Conservation (phyloP, 2,888 invertebrate genomes). For the Drosophila ustulata region DNA sequence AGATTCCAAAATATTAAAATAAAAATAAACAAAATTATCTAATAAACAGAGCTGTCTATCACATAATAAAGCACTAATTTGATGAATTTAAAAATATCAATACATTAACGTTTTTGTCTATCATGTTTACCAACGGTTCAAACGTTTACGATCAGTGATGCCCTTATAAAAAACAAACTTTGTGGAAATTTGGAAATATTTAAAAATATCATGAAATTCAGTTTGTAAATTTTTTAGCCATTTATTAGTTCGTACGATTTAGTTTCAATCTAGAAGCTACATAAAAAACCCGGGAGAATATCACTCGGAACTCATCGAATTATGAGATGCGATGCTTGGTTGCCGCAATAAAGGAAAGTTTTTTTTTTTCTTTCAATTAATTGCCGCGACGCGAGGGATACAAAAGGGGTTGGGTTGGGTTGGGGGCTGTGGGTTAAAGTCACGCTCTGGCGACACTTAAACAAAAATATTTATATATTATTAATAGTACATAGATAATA, state of each 20-base stretch:
- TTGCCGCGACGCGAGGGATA: conserved; percentile 51
- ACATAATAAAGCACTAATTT: too few species aligned
- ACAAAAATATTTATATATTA: conserved; percentile 43
- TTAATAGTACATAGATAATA: conserved; percentile 66
- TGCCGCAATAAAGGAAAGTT: conserved; percentile 48
- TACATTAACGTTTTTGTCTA: too few species aligned
- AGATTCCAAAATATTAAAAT: too few species aligned
- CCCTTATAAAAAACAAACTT: too few species aligned
- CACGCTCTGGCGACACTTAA: conserved; percentile 42
- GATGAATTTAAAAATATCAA: too few species aligned
- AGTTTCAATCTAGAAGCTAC: conserved; percentile 66
- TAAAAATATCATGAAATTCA: background rate
- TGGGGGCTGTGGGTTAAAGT: conserved; percentile 8
- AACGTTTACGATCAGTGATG: too few species aligned
- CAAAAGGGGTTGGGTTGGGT: background rate
- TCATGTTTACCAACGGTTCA: too few species aligned
- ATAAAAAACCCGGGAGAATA: conserved; percentile 65
- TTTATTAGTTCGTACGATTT: conserved; percentile 56
- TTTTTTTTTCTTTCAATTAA: conserved; percentile 41
- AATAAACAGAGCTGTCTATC: too few species aligned
- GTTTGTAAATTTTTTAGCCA: conserved; percentile 35
- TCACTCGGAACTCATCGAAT: conserved; percentile 60
- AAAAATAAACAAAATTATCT: too few species aligned
- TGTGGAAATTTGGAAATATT: too few species aligned
- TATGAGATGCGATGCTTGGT: conserved; percentile 56